A percentile compares a stretch with the other conserved stretches of the same genome.
phyloP scores from a whole-genome alignment of 2,113 vertebrate species.

The Archilochus colubris region DNA sequence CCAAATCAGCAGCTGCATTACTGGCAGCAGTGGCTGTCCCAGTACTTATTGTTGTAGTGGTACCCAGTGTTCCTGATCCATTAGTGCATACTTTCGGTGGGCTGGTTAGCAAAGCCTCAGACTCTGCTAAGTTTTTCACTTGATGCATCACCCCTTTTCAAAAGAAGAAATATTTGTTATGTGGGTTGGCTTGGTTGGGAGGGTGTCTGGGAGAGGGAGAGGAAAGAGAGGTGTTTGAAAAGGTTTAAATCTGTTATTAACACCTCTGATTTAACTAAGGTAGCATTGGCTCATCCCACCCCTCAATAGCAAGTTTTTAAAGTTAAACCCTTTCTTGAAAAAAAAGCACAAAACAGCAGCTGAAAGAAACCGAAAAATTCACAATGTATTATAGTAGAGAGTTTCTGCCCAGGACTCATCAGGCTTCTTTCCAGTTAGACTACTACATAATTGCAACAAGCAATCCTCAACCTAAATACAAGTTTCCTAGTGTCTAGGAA shows the following conservation, averaged over 20 bases:
- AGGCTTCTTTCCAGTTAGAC: neutral
- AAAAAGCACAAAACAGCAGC: neutral
- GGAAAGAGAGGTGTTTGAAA: neutral
- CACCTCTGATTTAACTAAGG: neutral
- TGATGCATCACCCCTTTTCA: slow-evolving; percentile 96
- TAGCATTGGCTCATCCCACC: neutral
- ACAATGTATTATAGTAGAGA: neutral
- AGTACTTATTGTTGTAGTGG: slow-evolving; percentile 88
- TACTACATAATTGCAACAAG: neutral
- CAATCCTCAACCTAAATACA: neutral
- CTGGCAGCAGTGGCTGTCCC: slow-evolving; percentile 87
- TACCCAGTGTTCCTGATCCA: slow-evolving; percentile 87
- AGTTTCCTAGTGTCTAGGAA: neutral
- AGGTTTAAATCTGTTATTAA: neutral
- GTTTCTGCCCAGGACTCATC: neutral
- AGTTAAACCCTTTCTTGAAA: neutral
- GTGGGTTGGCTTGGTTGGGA: neutral
- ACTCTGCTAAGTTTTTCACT: slow-evolving; percentile 96
- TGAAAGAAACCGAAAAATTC: neutral
- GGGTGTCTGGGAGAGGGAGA: neutral
- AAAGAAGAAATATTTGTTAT: neutral
- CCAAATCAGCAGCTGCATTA: slow-evolving; percentile 88
- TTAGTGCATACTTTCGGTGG: slow-evolving; percentile 95
- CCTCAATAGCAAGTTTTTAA: neutral
- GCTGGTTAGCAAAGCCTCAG: slow-evolving; percentile 92